phyloP scores from a whole-genome alignment of 35 echinoderm and acorn worm genomes.

The Lytechinus variegatus region DNA sequence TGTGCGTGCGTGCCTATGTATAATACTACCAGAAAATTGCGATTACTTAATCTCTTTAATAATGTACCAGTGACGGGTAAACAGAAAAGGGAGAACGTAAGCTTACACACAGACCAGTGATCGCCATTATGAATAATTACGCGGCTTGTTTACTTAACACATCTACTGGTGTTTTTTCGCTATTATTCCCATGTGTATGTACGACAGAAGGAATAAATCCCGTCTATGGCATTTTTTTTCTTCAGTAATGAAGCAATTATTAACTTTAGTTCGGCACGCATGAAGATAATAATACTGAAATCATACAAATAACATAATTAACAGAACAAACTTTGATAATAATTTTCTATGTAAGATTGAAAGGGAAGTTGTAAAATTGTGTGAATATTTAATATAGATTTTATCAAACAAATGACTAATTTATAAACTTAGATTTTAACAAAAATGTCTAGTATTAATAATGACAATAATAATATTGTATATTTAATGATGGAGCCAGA shows the following conservation, averaged over 20 bases:
- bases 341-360: too few relatives aligned
- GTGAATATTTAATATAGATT: too few relatives aligned
- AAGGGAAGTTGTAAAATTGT: too few relatives aligned
- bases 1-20: background rate
- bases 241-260: background rate
- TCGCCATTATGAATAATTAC: background rate
- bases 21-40: background rate
- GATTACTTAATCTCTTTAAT: background rate
- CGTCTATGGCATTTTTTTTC: background rate
- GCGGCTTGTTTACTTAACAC: constrained; percentile 9
- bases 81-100: background rate
- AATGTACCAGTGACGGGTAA: background rate
- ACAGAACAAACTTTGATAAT: background rate
- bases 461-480: too few relatives aligned
- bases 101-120: background rate
- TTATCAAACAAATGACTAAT: too few relatives aligned
- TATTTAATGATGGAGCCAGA: background rate
- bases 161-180: background rate
- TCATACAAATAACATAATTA: background rate
- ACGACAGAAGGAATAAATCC: background rate
- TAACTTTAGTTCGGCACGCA: background rate
- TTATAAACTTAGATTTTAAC: too few relatives aligned
- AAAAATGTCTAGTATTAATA: too few relatives aligned
- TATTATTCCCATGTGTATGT: background rate
- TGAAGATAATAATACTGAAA: background rate